Conservation (phyloP, 2,888 invertebrate species). For the Drosophila paucipuncta region DNA sequence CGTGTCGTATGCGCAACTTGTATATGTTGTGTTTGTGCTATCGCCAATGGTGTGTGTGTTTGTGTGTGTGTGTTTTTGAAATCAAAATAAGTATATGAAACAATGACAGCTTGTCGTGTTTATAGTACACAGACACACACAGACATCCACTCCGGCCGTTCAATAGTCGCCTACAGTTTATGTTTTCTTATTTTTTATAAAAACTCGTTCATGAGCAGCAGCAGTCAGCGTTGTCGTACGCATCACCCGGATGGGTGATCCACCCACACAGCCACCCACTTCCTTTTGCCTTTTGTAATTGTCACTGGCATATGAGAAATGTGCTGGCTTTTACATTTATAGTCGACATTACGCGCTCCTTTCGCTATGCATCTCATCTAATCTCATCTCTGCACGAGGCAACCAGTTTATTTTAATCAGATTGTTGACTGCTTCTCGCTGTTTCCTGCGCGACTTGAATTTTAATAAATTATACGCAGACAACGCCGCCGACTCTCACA, state of each 20-base stretch:
- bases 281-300: conserved; percentile 32
- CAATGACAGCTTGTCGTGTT: conserved; percentile 75
- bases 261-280: conserved; percentile 13
- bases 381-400: neutral
- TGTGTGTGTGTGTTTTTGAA: neutral
- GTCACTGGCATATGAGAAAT: conserved; percentile 65
- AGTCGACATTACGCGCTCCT: conserved; percentile 25
- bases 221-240: conserved; percentile 41
- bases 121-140: conserved; percentile 29
- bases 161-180: conserved; percentile 44
- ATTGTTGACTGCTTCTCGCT: conserved; percentile 40
- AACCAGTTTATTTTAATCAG: conserved; percentile 51
- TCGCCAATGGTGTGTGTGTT: neutral
- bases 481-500: conserved; percentile 39
- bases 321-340: conserved; percentile 61
- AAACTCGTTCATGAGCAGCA: conserved; percentile 16
- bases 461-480: conserved; percentile 71
- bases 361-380: conserved; percentile 11
- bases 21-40: conserved; percentile 19
- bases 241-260: conserved; percentile 7
- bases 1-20: conserved; percentile 68
- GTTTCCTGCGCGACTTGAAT: conserved; percentile 46
- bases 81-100: conserved; percentile 48
- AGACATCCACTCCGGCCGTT: conserved; percentile 1
- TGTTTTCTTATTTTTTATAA: conserved; percentile 24